A percentile compares a stretch with the other conserved stretches of the same genome.
Evolutionary conservation across 2,888 invertebrate genomes (phyloP).

Genomic region (Abrostola tripartita): DNA sequence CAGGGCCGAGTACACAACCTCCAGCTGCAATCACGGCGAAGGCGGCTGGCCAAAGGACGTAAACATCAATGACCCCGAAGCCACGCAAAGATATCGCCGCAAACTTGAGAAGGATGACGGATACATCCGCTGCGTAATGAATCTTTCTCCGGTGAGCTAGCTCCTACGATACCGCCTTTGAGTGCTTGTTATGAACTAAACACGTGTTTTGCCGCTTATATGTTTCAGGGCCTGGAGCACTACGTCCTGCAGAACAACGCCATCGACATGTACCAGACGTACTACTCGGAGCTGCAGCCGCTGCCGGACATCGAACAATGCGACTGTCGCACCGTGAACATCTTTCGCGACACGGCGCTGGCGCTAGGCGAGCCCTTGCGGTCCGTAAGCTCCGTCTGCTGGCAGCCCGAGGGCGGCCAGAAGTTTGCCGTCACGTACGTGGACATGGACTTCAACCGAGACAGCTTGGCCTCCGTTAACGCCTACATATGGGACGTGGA

Average conservation of each 20-base stretch:
- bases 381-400: slow-evolving; percentile 93
- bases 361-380: slow-evolving; percentile 87
- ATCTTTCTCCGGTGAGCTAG: slow-evolving; percentile 73
- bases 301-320: slow-evolving; percentile 90
- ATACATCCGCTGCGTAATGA: slow-evolving; percentile 90
- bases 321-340: slow-evolving; percentile 93
- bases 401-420: slow-evolving; percentile 95
- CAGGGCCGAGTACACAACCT: slow-evolving; percentile 87
- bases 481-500: slow-evolving; percentile 96
- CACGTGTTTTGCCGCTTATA: background rate
- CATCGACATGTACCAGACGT: slow-evolving; percentile 96
- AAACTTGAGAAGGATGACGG: slow-evolving; percentile 85
- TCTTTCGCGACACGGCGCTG: slow-evolving; percentile 91
- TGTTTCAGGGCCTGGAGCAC: slow-evolving; percentile 89
- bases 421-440: slow-evolving; percentile 95
- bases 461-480: slow-evolving; percentile 65
- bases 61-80: slow-evolving; percentile 32
- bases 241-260: slow-evolving; percentile 96
- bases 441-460: slow-evolving; percentile 91
- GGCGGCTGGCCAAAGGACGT: slow-evolving; percentile 96
- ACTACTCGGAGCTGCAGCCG: slow-evolving; percentile 92
- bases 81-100: slow-evolving; percentile 43
- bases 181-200: too few relatives aligned
- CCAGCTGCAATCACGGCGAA: slow-evolving; percentile 92
- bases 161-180: too few relatives aligned